Conservation (phyloP, 2,797 vertebrate species). For the Ctenopoma multispine region DNA sequence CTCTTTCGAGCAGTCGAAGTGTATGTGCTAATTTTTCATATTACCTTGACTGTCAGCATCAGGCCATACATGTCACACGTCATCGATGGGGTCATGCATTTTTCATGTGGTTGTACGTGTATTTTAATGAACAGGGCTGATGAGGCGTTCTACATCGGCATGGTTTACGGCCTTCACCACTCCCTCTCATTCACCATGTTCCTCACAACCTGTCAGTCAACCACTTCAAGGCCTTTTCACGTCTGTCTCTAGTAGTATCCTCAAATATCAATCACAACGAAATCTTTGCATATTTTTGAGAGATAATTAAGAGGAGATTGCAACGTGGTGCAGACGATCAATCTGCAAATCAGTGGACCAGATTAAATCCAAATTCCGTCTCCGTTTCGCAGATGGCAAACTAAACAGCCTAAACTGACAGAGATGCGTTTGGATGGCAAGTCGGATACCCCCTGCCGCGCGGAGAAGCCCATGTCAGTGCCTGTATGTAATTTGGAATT, state of each 20-base stretch:
- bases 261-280: slow-evolving; percentile 80
- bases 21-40: slow-evolving; percentile 59
- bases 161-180: slow-evolving; percentile 69
- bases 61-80: slow-evolving; percentile 65
- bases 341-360: slow-evolving; percentile 81
- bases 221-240: slow-evolving; percentile 72
- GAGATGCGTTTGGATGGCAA: slow-evolving; percentile 74
- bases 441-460: slow-evolving; percentile 69
- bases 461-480: slow-evolving; percentile 78
- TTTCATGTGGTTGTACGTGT: slow-evolving; percentile 74
- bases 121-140: slow-evolving; percentile 80
- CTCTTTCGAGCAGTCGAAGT: neutral
- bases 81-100: slow-evolving; percentile 77
- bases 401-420: slow-evolving; percentile 78
- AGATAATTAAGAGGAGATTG: slow-evolving; percentile 80
- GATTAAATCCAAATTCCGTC: slow-evolving; percentile 76
- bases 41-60: slow-evolving; percentile 76
- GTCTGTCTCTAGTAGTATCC: slow-evolving; percentile 76
- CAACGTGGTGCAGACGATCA: slow-evolving; percentile 76
- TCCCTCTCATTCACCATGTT: slow-evolving; percentile 55
- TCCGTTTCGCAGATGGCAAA: slow-evolving; percentile 80
- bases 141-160: slow-evolving; percentile 63
- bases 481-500: slow-evolving; percentile 88
- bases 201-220: slow-evolving; percentile 79
- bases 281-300: slow-evolving; percentile 75